A percentile compares a stretch with the other conserved stretches of the same genome.
Evolutionary conservation across 2,797 vertebrate genomes (phyloP).

Genomic region (Sebastes itinus): DNA sequence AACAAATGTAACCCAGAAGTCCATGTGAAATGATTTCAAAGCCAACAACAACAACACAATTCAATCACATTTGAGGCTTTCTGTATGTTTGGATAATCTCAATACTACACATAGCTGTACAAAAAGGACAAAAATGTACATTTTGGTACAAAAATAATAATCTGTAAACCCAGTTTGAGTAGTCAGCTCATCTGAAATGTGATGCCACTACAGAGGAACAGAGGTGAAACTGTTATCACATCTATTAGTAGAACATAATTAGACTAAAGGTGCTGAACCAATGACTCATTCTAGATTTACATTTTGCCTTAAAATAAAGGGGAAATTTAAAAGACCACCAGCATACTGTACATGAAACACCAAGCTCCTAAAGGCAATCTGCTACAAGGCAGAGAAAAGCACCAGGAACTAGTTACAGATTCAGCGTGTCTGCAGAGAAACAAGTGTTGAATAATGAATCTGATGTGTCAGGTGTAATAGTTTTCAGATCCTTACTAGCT

Average conservation of each 20-base stretch:
- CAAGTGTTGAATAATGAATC: background rate
- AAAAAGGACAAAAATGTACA: constrained; percentile 14
- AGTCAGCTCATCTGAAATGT: background rate
- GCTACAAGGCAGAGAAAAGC: constrained; percentile 33
- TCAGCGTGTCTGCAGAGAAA: background rate
- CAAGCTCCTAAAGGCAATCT: constrained; percentile 37
- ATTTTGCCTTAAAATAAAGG: constrained; percentile 6
- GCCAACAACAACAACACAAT: background rate
- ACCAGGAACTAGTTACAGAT: constrained; percentile 23
- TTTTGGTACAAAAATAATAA: constrained; percentile 26
- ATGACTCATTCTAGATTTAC: constrained; percentile 3
- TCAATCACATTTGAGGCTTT: background rate
- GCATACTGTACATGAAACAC: background rate
- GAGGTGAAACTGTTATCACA: background rate
- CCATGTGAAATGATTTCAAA: background rate
- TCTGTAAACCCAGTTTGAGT: constrained; percentile 20
- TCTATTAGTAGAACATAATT: background rate
- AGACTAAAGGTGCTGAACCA: background rate
- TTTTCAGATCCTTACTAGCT: background rate
- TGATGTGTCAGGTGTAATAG: background rate
- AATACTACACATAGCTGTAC: constrained; percentile 19
- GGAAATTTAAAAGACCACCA: constrained; percentile 3
- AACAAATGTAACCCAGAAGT: constrained; percentile 8
- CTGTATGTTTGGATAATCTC: background rate
- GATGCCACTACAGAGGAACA: background rate